Evolutionary conservation across 2,888 invertebrate species (phyloP), one percentile per base, ranked within the genome.

Genomic region (Apotomis capreana): DNA sequence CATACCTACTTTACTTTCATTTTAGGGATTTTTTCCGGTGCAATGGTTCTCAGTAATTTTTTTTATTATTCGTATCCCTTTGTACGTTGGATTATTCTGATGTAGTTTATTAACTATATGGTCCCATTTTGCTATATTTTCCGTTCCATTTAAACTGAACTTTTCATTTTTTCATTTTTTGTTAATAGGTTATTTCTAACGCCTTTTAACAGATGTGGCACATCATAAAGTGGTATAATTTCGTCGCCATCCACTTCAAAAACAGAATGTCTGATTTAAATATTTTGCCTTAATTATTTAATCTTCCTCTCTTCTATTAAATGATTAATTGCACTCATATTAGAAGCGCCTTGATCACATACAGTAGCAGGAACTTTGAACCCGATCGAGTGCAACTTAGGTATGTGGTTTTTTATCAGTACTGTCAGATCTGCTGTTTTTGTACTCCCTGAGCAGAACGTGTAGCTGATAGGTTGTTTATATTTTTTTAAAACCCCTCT

Each of bases 31-130:
- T 79, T 79, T 9, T 75, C 59, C 9, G 74, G 75, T 52, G 0
- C 76, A 68, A 15, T 80, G 81, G 15, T 60, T 54, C 36, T 79
- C 79, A 0, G 79, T 78, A 54, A 82, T 40, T 61, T 81, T 81
- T 9, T 74, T 76, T 5, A 81, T 65, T 6, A 81, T 57, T 68
- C 76, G 71, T 37, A 78, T 26, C 1, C 78, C 78, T 58, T 78
- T 74, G 9, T 80, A 79, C 5, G 74, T 74, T 0, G 77, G 77
- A 55, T 79, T 76, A 69, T 78, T 74, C 10, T 75, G 13, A 58
- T 73, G 26, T 26, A 26, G 26, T 26, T 26, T 0, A 81, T 58
- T 8, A 10, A 68, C 0, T 12, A 81, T 61, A 65, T 82, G 80
- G 4, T 73, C 52, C 80, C 82, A 82, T 76, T 81, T 80, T 5